Evolutionary conservation across 1,140 invertebrate species (phyloP).

Genomic region (Ceratitis capitata): DNA sequence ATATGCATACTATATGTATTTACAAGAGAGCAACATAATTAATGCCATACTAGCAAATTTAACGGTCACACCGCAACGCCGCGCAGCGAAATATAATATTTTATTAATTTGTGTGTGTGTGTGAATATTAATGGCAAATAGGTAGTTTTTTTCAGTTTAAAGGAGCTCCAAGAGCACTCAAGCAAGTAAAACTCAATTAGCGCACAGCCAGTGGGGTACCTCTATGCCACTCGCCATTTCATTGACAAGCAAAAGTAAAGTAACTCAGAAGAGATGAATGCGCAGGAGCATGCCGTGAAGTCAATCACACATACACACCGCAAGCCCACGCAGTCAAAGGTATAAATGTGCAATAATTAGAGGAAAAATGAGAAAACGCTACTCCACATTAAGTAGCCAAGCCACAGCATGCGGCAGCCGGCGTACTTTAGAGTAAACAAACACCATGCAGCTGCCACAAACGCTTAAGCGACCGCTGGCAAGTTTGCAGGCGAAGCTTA

Average conservation of each 20-base stretch:
- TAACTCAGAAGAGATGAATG: no score
- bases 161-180: neutral
- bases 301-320: neutral
- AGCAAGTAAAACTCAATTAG: neutral
- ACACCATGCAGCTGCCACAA: neutral
- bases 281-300: no score
- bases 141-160: neutral
- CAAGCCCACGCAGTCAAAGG: neutral
- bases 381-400: neutral
- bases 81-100: neutral
- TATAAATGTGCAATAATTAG: neutral
- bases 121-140: conserved; percentile 1
- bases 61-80: neutral
- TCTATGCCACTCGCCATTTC: neutral
- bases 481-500: neutral
- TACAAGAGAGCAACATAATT: neutral
- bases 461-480: neutral
- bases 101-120: neutral
- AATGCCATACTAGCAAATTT: neutral
- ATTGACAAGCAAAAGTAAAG: no score
- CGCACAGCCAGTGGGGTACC: neutral
- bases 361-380: neutral
- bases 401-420: neutral
- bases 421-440: no score
- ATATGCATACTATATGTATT: no score